Percentiles rank a stretch among this genome's conserved stretches.
These are phyloP conservation scores for Phalacrocorax brasilianus DNA, from an alignment of 2,113 vertebrate genomes.

Conservation along the genomic window DNA sequence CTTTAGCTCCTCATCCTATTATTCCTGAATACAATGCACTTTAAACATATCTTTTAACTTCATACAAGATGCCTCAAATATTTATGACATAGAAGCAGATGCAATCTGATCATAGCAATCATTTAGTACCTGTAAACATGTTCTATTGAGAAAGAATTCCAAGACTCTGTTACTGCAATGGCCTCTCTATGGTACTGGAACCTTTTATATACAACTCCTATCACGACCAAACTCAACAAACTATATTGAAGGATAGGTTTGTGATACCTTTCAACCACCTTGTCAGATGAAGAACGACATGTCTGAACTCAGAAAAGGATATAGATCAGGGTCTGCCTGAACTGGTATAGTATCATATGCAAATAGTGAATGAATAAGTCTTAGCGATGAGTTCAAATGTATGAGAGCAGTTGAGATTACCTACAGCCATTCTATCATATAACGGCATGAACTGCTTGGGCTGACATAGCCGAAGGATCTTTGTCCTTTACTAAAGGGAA, in stretches of 20 bases:
- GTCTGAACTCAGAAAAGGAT: not conserved
- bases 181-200: not conserved
- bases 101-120: not conserved
- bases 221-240: not conserved
- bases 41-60: not conserved
- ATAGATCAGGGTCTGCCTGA: not conserved
- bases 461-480: not conserved
- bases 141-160: not conserved
- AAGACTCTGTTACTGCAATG: not conserved
- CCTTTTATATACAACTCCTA: not conserved
- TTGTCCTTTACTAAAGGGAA: not conserved
- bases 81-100: not conserved
- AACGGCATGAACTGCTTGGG: not conserved
- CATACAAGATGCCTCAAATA: not conserved
- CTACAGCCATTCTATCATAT: not conserved
- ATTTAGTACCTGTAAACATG: not conserved
- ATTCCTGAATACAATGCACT: not conserved
- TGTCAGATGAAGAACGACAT: not conserved
- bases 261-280: not conserved
- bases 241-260: not conserved
- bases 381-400: not conserved
- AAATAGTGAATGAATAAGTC: not conserved
- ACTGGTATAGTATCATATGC: not conserved
- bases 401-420: not conserved
- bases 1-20: not conserved